Evolutionary conservation across 2,797 vertebrate genomes (phyloP), one percentile per base, ranked within the genome.

Genomic region (Odontamblyopus lacepedii): DNA sequence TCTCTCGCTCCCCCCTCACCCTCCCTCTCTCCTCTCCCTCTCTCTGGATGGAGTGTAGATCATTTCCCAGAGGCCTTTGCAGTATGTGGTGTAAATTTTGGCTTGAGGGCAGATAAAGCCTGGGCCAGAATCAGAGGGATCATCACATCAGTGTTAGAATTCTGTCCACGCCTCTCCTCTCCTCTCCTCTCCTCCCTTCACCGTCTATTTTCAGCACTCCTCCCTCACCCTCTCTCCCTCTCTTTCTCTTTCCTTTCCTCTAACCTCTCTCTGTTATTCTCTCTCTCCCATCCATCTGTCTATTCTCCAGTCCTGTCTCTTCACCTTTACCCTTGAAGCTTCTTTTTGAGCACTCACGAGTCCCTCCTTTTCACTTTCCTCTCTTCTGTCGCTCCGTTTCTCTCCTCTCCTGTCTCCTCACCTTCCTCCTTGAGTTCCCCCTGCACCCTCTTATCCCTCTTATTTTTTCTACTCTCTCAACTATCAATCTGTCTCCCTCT

Each of bases 161-260:
- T 69, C 71, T 72, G 50, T 71, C 76, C n/a, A 6, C 60, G 69
- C 67, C 60, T n/a, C 44, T 26, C 50, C 59, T 1, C 0, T 50
- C 66, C 44, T 26, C 50, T 61, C 2, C 0, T 50, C 66, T 71
- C 68, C 62, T 66, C 65, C 78, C 51, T 70, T 67, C 44, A 29
- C 1, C 0, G 63, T 81, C 66, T 77, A 72, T 81, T 82, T 86
- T 84, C 80, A 81, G 73, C 82, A 73, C 74, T 63, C 62, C 76
- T 78, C 72, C 74, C 79, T 69, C 48, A 71, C 73, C 77, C 79
- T 77, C 59, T 32, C 16, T 18, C 57, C 68, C 32, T 72, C 16
- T 72, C 8, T 23, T 11, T 23, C 50, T 9, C 7, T n/a, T 55
- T 23, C 8, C 7, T n/a, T 9, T 55, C 19, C 18, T 23, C 8